Evolutionary conservation across 2,888 invertebrate species (phyloP).

Genomic region (Aproaerema taeniolella): DNA sequence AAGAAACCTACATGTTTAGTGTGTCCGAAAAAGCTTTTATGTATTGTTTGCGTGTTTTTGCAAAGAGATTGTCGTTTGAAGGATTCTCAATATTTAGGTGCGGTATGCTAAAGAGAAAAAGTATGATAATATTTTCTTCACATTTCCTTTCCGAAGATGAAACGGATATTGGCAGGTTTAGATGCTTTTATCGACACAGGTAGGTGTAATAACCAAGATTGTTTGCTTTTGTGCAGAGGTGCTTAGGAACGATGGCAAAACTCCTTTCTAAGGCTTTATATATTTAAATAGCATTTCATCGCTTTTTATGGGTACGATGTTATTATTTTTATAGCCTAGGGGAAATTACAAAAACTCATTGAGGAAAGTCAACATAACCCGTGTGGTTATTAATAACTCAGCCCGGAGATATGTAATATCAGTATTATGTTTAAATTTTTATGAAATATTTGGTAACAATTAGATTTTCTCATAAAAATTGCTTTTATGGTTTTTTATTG

Average conservation of each 20-base stretch:
- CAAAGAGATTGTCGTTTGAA: neutral
- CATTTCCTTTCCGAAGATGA: constrained; percentile 34
- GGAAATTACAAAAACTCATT: constrained; percentile 37
- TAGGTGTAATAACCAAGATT: constrained; percentile 22
- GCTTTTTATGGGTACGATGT: constrained; percentile 13
- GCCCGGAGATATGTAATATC: too few relatives aligned
- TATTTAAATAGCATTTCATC: neutral
- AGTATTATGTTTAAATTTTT: too few relatives aligned
- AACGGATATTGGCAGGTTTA: constrained; percentile 37
- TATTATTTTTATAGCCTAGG: constrained; percentile 39
- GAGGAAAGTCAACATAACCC: too few relatives aligned
- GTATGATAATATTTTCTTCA: constrained; percentile 6
- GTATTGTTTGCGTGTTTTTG: neutral
- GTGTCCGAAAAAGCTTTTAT: neutral
- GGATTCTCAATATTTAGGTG: neutral
- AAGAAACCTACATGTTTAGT: neutral
- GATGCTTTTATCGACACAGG: constrained; percentile 31
- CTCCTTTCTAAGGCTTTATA: neutral
- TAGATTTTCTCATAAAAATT: too few relatives aligned
- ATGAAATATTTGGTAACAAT: too few relatives aligned
- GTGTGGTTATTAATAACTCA: too few relatives aligned
- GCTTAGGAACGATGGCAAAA: neutral
- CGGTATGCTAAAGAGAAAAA: neutral
- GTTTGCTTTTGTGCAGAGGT: neutral
- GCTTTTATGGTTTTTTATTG: too few relatives aligned